A percentile compares a stretch with the other conserved stretches of the same genome.
Conservation (phyloP, 2,797 vertebrate species). For the Crax fasciolata region DNA sequence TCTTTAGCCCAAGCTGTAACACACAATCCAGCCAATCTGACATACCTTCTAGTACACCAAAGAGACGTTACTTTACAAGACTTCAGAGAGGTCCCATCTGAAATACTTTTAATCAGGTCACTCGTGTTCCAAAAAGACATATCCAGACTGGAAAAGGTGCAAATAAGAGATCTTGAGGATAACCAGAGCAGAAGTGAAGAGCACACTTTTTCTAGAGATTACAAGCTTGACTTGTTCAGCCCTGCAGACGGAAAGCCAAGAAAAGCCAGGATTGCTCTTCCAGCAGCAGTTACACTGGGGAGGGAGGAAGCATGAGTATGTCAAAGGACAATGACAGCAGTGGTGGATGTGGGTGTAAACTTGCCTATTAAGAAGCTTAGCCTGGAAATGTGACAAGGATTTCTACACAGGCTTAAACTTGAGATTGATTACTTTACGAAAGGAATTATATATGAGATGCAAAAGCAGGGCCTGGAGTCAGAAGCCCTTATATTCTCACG, state of each 20-base stretch:
- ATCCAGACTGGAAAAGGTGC: not conserved
- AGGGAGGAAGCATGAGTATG: not conserved
- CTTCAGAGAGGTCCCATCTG: not conserved
- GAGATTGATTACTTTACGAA: not conserved
- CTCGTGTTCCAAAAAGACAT: not conserved
- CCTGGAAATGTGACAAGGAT: not conserved
- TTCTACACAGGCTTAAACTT: constrained; percentile 4
- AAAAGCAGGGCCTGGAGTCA: not conserved
- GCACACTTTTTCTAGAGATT: not conserved
- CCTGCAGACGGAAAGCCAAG: not conserved
- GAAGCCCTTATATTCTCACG: not conserved
- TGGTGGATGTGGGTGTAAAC: not conserved
- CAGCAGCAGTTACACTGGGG: not conserved
- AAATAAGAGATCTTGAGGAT: not conserved
- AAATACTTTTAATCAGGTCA: not conserved
- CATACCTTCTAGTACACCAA: not conserved
- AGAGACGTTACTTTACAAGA: not conserved
- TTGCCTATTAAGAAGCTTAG: not conserved
- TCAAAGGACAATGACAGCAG: not conserved
- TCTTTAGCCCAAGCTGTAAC: not conserved
- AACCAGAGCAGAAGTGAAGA: not conserved
- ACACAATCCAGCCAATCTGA: not conserved
- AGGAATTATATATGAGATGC: not conserved
- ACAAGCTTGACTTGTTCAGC: not conserved
- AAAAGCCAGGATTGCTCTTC: not conserved